Evolutionary conservation across 2,888 invertebrate species (phyloP), one percentile per base, ranked within the genome.

Genomic region (Protophormia terraenovae): DNA sequence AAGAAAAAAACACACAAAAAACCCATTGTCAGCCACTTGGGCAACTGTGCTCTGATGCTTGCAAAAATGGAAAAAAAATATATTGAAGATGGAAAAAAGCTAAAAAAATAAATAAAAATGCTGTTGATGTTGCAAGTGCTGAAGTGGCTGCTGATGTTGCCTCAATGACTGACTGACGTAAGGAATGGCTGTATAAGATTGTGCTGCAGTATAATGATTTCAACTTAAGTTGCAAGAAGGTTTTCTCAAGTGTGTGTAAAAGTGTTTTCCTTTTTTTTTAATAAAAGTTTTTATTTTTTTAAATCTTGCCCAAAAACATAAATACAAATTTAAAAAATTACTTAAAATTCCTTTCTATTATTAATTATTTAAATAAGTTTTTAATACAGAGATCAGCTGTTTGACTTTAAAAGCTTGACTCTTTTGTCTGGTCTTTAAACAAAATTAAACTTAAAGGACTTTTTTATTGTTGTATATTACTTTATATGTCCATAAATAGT

Each of bases 91-190:
- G 58, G 6, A 50, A 67, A 78, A 64, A 41, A 24, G 0, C 16
- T 7, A 32, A 62, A 62, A 62, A 69, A 10, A 45, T 7, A 38
- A 38, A 41, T 8, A 24, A 64, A 75, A 60, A 60, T 75, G 64
- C 55, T 72, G 71, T 71, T 79, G 83, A 79, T 83, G 79, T 83
- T 67, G 83, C 83, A 79, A 79, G 73, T 83, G 79, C 58, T 83
- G 73, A 79, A 79, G 79, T 69, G 79, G 67, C 64, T 85, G 67
- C 69, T 83, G 82, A 64, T 82, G 78, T 64, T 78, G 69, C 47
- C 27, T 73, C 66, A 66, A 73, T 58, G 55, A 80, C 64, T 71
- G 71, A 53, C 60, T 78, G 50, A 41, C 66, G 10, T 27, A 12
- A 29, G 58, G 19, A 35, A 41, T 12, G 14, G 12, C 41, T 29